A percentile compares a stretch with the other conserved stretches of the same genome.
Evolutionary conservation across 1,140 invertebrate genomes (phyloP).

Genomic region (Bombus cullumanus): DNA sequence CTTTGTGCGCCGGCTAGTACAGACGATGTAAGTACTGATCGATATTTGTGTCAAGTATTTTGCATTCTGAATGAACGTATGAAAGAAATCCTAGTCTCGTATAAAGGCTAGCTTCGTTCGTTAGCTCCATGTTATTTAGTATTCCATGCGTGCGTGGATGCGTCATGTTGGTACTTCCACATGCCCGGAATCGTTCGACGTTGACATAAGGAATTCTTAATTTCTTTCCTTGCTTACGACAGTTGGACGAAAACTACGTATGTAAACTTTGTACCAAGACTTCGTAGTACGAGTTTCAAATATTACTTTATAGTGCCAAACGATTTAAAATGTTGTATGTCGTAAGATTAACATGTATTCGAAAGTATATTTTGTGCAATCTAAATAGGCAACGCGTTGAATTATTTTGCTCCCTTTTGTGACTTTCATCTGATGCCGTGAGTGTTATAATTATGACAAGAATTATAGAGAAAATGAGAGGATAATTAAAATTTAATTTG

Average conservation of each 20-base stretch:
- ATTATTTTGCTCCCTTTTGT: too few relatives aligned
- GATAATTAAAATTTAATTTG: too few relatives aligned
- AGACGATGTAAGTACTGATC: conserved; percentile 28
- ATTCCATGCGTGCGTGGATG: background rate
- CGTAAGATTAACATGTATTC: too few relatives aligned
- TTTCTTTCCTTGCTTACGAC: background rate
- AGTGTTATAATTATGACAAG: too few relatives aligned
- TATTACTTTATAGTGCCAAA: background rate
- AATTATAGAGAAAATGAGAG: too few relatives aligned
- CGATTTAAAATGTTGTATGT: too few relatives aligned
- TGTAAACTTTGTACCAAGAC: background rate
- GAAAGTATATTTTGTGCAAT: too few relatives aligned
- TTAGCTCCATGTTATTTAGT: background rate
- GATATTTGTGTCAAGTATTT: conserved; percentile 47
- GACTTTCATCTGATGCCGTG: too few relatives aligned
- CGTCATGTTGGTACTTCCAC: background rate
- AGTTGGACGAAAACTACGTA: background rate
- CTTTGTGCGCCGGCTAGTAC: background rate
- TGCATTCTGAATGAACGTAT: conserved; percentile 11
- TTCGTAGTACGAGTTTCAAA: background rate
- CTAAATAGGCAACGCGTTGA: too few relatives aligned
- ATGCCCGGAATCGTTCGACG: conserved; percentile 2
- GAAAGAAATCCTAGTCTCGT: conserved; percentile 7
- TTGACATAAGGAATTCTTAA: background rate
- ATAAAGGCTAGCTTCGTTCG: background rate